These are phyloP conservation scores for Eulithis prunata DNA, from an alignment of 2,888 invertebrate species.

Conservation along the genomic window DNA sequence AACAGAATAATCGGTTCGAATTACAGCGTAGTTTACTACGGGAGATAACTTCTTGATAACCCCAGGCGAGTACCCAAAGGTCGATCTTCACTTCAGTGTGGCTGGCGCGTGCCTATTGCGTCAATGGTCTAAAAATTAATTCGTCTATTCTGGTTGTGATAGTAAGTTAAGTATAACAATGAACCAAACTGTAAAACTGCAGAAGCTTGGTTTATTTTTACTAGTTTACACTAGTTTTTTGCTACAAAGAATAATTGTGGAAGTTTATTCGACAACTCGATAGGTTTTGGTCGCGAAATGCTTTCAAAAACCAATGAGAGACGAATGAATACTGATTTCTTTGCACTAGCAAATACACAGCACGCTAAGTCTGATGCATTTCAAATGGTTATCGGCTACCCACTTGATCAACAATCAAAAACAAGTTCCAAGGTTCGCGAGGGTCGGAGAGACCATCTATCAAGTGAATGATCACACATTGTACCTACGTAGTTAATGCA, in stretches of 20 bases:
- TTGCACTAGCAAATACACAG: no score
- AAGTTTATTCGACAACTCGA: no score
- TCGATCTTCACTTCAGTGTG: slow-evolving; percentile 19
- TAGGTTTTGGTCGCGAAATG: no score
- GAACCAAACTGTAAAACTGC: not conserved
- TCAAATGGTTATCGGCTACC: not conserved
- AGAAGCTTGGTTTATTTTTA: no score
- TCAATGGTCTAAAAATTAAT: slow-evolving; percentile 15
- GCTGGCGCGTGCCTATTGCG: slow-evolving; percentile 30
- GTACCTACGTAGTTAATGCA: slow-evolving; percentile 10
- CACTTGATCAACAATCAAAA: slow-evolving; percentile 7
- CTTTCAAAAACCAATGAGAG: no score
- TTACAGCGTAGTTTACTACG: slow-evolving; percentile 50
- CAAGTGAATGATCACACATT: slow-evolving; percentile 6
- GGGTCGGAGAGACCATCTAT: slow-evolving; percentile 18
- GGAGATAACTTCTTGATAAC: slow-evolving; percentile 45
- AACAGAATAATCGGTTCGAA: slow-evolving; percentile 29
- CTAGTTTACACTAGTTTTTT: no score
- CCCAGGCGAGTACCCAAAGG: slow-evolving; percentile 28
- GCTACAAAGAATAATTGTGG: no score
- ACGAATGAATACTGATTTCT: no score
- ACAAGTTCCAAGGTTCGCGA: slow-evolving; percentile 3
- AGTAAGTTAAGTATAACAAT: slow-evolving; percentile 14
- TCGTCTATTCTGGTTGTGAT: not conserved
- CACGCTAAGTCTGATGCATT: no score